Base-by-base conservation (phyloP, 2,113 vertebrate species). In the Chroicocephalus ridibundus region DNA sequence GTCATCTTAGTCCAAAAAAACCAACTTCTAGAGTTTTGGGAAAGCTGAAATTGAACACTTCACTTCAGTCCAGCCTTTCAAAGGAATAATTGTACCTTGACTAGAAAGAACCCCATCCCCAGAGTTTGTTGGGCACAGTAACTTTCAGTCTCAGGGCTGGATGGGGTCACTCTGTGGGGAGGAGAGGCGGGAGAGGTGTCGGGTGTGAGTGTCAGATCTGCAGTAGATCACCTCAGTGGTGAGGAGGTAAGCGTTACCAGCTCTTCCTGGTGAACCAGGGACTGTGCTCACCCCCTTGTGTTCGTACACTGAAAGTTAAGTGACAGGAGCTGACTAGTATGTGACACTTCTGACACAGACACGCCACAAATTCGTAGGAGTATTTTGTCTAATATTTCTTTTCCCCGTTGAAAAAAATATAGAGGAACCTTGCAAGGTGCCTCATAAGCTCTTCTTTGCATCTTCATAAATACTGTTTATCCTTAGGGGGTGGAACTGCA, bases 141-240 rank as follows among this genome's bases (percentile, higher is more conserved):
- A 19, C 42, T n/a, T 51, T 16, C 31, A 20, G 61, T 57, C 55
- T 66, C 29, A 10, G 52, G 34, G 13, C 38, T 46, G 44, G 34
- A 44, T 25, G 46, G 22, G 6, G 44, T 51, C 19, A 8, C 19
- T 65, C 15, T 47, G 51, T 1, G 8, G 15, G 38, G 26, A 25
- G 31, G 13, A 66, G 75, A n/a, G 6, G 31, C 0, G 0, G 42
- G 42, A 47, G 42, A 71, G 6, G 17, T 38, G 34, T 66, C 52
- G 47, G 16, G 22, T 42, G 40, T 16, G 47, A 5, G 6, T 46
- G 40, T 88, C 62, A 54, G 40, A 12, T 0, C 1, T 22, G 51
- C 26, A 75, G 18, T 1, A 46, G n/a, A 25, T 79, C 29, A n/a
- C 34, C 27, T 29, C 9, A 3, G 25, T 44, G 60, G 19, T 13